Base-by-base conservation (phyloP, 2,888 invertebrate species). In the Empis livida region DNA sequence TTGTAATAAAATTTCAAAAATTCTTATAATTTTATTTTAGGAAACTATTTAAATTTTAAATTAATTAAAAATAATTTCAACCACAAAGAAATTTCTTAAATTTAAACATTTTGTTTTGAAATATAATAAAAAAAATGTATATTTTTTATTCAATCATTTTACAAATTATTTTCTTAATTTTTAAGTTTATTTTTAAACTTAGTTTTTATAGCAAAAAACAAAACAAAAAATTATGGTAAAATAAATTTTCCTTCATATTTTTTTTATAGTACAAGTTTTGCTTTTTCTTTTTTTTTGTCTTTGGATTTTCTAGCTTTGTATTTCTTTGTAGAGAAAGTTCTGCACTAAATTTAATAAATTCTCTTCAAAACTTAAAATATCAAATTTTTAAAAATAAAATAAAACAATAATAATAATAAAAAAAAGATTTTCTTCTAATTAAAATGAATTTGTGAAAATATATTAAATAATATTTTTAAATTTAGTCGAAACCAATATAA, bases 261-360 rank as follows among this genome's bases (percentile, higher is more conserved):
- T 27, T 5, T 27, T 27, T 27, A 51, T 50, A 53, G 52, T 53
- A 52, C 50, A 52, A 27, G 23, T 27, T 27, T 27, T 27, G 5
- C 44, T 47, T 42, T 38, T 27, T 47, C 35, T 16, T 30, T 32
- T 11, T 32, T 40, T 41, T 45, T 52, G 53, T 56, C 56, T 56
- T 56, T 56, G 56, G 55, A 54, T 51, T 54, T 53, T 52, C 54
- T 54, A 56, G 56, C 54, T 53, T 27, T 27, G 23, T 27, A 27
- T 50, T 42, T 47, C n/a, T 44, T 50, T 37, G 31, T 32, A 15
- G 27, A 27, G 6, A 30, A 45, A 5, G 23, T 42, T 46, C 49
- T 44, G 46, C 45, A 50, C 48, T 51, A 53, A 50, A 51, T n/a
- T n/a, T n/a, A n/a, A n/a, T n/a, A n/a, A n/a, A n/a, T n/a, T n/a